Conservation (phyloP, 2,888 invertebrate species). For the Nomada ruficornis region DNA sequence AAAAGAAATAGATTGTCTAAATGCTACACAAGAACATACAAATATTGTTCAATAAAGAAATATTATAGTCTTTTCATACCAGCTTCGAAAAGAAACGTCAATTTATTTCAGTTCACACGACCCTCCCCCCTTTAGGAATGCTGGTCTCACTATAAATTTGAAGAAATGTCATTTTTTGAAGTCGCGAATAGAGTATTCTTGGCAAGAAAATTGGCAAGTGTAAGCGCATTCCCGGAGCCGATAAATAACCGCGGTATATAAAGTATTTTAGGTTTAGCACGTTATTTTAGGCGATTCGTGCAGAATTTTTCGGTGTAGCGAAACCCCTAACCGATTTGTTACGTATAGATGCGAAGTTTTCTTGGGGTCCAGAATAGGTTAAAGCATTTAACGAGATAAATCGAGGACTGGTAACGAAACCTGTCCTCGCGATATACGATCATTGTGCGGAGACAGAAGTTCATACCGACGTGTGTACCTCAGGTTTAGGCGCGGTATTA, state of each 20-base stretch:
- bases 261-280: constrained; percentile 15
- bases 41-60: too few species aligned
- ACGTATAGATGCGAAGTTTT: background rate
- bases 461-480: constrained; percentile 15
- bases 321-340: constrained; percentile 26
- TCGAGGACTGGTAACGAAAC: background rate
- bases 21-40: too few species aligned
- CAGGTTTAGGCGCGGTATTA: constrained; percentile 5
- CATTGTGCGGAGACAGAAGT: constrained; percentile 8
- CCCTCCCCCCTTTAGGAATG: background rate
- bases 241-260: constrained; percentile 37
- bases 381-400: background rate
- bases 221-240: constrained; percentile 73
- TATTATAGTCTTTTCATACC: too few species aligned
- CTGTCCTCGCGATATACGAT: background rate
- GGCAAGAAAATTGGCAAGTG: constrained; percentile 69
- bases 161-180: constrained; percentile 65
- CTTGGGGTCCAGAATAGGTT: background rate
- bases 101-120: too few species aligned
- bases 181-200: constrained; percentile 52
- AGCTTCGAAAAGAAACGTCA: too few species aligned
- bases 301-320: background rate
- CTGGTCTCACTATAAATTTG: constrained; percentile 48
- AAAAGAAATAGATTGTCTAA: too few species aligned
- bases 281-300: constrained; percentile 30